Base-by-base conservation (phyloP, 2,797 vertebrate genomes). In the Gymnopithys bicolor region DNA sequence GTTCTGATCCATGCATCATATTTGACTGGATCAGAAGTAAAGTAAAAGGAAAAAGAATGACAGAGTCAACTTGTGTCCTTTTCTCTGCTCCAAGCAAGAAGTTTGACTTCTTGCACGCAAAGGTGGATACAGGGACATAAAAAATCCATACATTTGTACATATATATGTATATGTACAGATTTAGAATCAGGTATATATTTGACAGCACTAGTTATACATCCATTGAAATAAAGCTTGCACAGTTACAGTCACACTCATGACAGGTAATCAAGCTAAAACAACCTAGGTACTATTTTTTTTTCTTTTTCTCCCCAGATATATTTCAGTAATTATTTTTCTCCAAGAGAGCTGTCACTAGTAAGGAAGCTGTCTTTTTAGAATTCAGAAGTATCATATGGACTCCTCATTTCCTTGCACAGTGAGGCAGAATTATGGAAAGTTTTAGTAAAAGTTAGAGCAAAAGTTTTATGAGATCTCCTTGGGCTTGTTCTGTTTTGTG, bases 281-380 rank as follows among this genome's bases (percentile, higher is more conserved):
- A 84, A 46, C 8, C 1, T 19, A 73, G 18, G 16, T n/a, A 2
- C 11, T 80, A 30, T 9, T 2, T 71, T 30, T 30, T 49, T 6
- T 55, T 75, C 81, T 49, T 6, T 51, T 74, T 77, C 76, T 79
- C 25, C 64, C 49, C 8, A 66, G 0, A 13, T 18, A 3, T 45
- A 76, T 58, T 84, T 86, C 25, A 43, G n/a, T 51, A 88, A 64
- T 69, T 35, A 5, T 78, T 25, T 23, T 53, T 58, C 22, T 77
- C 4, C 0, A 0, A 62, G 4, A 43, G 5, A 55, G 8, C 14
- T n/a, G 19, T 51, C 30, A 41, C 13, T 37, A 14, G 5, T n/a
- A 69, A 86, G 28, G 19, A 60, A 66, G 19, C 28, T 19, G 5
- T 59, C 81, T 86, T 53, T n/a, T 78, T n/a, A 75, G 13, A 81